A percentile compares a stretch with the other conserved stretches of the same genome.
Conservation (phyloP, 92 coral and sea anemone species). For the Epizoanthus stellaris region DNA sequence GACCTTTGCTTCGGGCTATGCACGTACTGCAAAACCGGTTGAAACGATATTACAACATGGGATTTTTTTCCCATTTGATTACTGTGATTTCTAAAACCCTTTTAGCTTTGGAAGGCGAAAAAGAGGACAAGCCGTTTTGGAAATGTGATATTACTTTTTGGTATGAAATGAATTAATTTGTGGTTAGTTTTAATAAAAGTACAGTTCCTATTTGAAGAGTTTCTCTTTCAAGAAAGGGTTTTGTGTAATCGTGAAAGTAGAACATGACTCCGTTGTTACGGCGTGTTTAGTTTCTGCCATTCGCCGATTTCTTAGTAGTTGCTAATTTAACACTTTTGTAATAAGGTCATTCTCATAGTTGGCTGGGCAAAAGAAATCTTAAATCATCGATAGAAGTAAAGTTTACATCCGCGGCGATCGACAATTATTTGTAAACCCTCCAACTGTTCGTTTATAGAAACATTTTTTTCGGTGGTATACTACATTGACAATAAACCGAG, state of each 20-base stretch:
- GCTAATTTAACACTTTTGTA: not conserved
- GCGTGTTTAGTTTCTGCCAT: not conserved
- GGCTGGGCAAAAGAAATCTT: not conserved
- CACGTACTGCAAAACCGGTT: not conserved
- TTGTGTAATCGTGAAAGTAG: too few species aligned
- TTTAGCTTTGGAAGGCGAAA: not conserved
- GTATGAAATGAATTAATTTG: constrained; percentile 9
- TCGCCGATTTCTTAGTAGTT: not conserved
- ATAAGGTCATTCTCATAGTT: not conserved
- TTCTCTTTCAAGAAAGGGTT: not conserved
- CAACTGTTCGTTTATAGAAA: constrained; percentile 23
- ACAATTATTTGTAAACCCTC: constrained; percentile 17
- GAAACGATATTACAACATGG: not conserved
- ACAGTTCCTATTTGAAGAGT: not conserved
- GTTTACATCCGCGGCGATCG: constrained; percentile 18
- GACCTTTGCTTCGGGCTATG: not conserved
- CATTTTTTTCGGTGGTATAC: not conserved
- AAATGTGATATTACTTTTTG: not conserved
- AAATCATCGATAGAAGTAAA: constrained; percentile 5
- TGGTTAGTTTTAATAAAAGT: constrained; percentile 21
- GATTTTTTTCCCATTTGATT: not conserved
- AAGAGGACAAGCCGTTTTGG: not conserved
- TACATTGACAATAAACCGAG: not conserved
- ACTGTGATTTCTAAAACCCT: not conserved
- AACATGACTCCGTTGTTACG: not conserved